Percentiles rank a stretch among this genome's conserved stretches.
phyloP scores from a whole-genome alignment of 1,140 invertebrate species.

The Caenorhabditis latens region DNA sequence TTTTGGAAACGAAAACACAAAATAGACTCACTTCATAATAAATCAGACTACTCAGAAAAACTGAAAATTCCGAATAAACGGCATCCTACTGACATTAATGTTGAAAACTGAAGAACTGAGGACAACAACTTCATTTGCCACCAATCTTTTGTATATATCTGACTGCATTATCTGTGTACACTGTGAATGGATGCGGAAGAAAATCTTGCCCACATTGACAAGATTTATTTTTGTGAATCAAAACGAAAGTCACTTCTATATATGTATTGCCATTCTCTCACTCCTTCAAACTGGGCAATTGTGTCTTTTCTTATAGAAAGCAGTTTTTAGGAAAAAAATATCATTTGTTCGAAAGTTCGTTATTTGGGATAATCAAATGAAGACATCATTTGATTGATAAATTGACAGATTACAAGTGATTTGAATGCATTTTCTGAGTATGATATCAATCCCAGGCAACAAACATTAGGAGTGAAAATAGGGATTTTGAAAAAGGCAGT shows the following conservation, averaged over 20 bases:
- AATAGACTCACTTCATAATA: too few relatives aligned
- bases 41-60: too few relatives aligned
- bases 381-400: too few relatives aligned
- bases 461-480: too few relatives aligned
- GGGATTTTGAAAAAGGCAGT: too few relatives aligned
- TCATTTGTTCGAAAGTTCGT: not conserved
- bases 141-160: not conserved
- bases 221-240: slow-evolving; percentile 53
- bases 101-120: not conserved
- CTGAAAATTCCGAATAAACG: too few relatives aligned
- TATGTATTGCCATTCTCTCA: slow-evolving; percentile 15
- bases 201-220: slow-evolving; percentile 43
- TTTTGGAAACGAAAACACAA: too few relatives aligned
- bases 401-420: too few relatives aligned
- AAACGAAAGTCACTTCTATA: slow-evolving; percentile 12
- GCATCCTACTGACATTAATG: not conserved
- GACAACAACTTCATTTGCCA: not conserved
- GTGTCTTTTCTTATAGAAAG: not conserved
- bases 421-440: too few relatives aligned
- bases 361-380: too few relatives aligned
- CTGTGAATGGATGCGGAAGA: slow-evolving; percentile 46
- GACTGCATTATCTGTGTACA: slow-evolving; percentile 44
- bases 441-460: too few relatives aligned
- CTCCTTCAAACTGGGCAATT: not conserved
- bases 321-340: not conserved